These are phyloP conservation scores for Caenorhabditis briggsae DNA, from an alignment of 1,140 invertebrate species.

Conservation along the genomic window DNA sequence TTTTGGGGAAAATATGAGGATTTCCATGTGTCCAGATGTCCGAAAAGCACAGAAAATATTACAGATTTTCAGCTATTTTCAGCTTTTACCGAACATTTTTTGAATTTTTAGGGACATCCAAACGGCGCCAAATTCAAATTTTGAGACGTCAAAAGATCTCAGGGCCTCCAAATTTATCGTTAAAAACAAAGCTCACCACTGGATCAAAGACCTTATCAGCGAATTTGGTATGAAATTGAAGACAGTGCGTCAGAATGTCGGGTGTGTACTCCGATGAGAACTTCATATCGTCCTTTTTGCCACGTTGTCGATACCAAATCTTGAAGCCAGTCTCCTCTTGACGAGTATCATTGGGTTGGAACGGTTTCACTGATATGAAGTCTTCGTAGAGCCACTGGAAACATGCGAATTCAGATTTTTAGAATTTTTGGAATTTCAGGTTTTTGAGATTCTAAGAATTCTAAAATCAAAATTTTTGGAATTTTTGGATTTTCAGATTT, in stretches of 20 bases:
- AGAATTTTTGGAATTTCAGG: too few species aligned
- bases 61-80: too few species aligned
- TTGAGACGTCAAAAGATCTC: background rate
- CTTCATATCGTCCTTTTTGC: conserved; percentile 86
- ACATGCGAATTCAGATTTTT: conserved; percentile 10
- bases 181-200: conserved; percentile 58
- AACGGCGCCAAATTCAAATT: background rate
- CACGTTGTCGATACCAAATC: conserved; percentile 39
- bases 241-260: conserved; percentile 90
- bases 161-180: too few species aligned
- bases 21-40: too few species aligned
- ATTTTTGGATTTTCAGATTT: too few species aligned
- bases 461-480: too few species aligned
- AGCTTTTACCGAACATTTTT: too few species aligned
- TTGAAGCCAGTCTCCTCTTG: conserved; percentile 31
- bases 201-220: conserved; percentile 67
- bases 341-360: background rate
- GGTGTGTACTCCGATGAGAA: conserved; percentile 96
- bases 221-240: conserved; percentile 82
- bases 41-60: too few species aligned
- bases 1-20: conserved; percentile 68
- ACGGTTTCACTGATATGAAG: conserved; percentile 80
- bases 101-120: too few species aligned
- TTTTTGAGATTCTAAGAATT: too few species aligned
- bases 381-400: conserved; percentile 81